Evolutionary conservation across 2,888 invertebrate genomes (phyloP).

Genomic region (Pandemis heparana): DNA sequence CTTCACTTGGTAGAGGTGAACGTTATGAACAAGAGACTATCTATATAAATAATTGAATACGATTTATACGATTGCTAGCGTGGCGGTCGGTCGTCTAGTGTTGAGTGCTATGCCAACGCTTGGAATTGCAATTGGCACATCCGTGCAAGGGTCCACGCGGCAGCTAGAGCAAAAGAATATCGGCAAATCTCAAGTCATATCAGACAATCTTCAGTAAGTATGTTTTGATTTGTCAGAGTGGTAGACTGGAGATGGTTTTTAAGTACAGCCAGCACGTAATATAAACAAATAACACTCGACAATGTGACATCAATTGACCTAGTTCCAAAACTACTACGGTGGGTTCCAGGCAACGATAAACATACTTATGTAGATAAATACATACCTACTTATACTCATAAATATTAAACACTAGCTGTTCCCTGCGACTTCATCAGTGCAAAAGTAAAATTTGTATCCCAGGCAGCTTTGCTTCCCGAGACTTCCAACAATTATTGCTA

Average conservation of each 20-base stretch:
- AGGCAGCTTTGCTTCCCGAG: too few relatives aligned
- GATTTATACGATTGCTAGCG: constrained; percentile 64
- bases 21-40: constrained; percentile 19
- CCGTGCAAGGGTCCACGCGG: constrained; percentile 60
- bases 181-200: constrained; percentile 1
- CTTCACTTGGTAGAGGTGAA: background rate
- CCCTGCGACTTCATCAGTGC: too few relatives aligned
- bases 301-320: too few relatives aligned
- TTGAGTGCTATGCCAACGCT: constrained; percentile 48
- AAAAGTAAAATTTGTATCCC: too few relatives aligned
- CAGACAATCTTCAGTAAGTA: background rate
- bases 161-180: background rate
- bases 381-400: too few relatives aligned
- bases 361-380: too few relatives aligned
- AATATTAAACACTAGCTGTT: too few relatives aligned
- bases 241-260: too few relatives aligned
- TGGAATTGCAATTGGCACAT: constrained; percentile 69
- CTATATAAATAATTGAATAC: constrained; percentile 64
- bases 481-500: too few relatives aligned
- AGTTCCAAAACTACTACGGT: too few relatives aligned
- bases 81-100: constrained; percentile 59
- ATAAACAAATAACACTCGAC: background rate
- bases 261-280: background rate
- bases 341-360: too few relatives aligned
- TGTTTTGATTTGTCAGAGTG: background rate